These are phyloP conservation scores for Belonocnema kinseyi DNA, from an alignment of 1,140 invertebrate genomes.

Conservation along the genomic window DNA sequence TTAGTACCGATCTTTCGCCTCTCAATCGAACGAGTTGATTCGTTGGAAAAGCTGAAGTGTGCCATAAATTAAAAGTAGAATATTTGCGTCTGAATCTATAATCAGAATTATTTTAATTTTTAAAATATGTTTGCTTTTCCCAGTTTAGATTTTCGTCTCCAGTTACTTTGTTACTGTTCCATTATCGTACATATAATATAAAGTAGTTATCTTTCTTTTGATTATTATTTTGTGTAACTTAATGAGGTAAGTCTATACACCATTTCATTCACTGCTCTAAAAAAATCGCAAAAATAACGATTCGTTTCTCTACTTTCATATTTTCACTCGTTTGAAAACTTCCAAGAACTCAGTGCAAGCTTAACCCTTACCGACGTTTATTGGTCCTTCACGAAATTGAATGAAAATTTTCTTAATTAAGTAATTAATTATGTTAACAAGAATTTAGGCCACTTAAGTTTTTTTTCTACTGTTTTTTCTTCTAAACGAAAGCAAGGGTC, in stretches of 20 bases:
- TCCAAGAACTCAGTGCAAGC: constrained; percentile 6
- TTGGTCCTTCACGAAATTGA: constrained; percentile 8
- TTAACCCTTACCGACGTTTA: not conserved
- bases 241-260: constrained; percentile 47
- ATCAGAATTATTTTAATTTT: too few relatives aligned
- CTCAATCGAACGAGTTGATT: too few relatives aligned
- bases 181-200: constrained; percentile 41
- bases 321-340: not conserved
- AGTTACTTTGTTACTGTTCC: not conserved
- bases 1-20: not conserved
- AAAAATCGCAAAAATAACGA: constrained; percentile 9
- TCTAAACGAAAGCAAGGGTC: constrained; percentile 3
- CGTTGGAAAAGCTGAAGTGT: too few relatives aligned
- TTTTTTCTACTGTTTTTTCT: not conserved
- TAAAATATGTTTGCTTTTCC: too few relatives aligned
- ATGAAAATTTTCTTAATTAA: not conserved
- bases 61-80: too few relatives aligned
- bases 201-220: constrained; percentile 45
- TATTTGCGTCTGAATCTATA: too few relatives aligned
- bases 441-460: constrained; percentile 2
- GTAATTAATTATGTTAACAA: not conserved
- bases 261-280: not conserved
- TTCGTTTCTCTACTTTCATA: constrained; percentile 11
- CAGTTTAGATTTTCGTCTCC: too few relatives aligned
- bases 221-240: constrained; percentile 45